Base-by-base conservation (phyloP, 1,140 invertebrate genomes). In the Archivesica marissinica region DNA sequence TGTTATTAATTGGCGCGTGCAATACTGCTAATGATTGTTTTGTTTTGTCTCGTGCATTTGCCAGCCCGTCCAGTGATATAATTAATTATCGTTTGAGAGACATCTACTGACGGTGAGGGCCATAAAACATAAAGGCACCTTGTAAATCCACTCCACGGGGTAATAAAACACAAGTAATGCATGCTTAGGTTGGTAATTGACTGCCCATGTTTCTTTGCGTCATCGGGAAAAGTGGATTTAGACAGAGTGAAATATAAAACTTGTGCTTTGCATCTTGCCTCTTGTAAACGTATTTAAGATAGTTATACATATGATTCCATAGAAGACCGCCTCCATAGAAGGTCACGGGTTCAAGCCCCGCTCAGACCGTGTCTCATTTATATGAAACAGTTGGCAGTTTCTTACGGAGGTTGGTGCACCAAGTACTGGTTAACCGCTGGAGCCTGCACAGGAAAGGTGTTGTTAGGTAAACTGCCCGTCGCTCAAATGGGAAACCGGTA, bases 91-190 rank as follows among this genome's bases (percentile, higher is more conserved):
- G 47, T 70, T 70, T 70, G 66, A 28, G 25, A 47, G 41, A 47
- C 25, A 47, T 30, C 38, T 70, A 39, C 33, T 41, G 25, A 23
- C 41, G 13, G 7, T 4, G 38, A 70, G 47, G 41, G 23, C 25
- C 38, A 70, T 70, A 70, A 70, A 70, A 72, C 41, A 33, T 72
- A 44, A 47, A 72, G 28, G 41, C 68, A 47, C 68, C 68, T 52
- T 72, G 68, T 72, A 72, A 72, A 70, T 47, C 39, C 68, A 72
- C 39, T 47, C 41, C 25, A 28, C n/a, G 25, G 28, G 44, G 44
- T 33, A 72, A 72, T 72, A 72, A 72, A 72, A 72, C 33, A 41
- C 13, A 64, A 47, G 39, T 30, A 33, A 7, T 50, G 41, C 35
- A 68, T 25, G 68, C 50, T 41, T 28, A n/a, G 68, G 20, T 33